Conservation (phyloP, 2,113 vertebrate species). For the Eupsittula cactorum region DNA sequence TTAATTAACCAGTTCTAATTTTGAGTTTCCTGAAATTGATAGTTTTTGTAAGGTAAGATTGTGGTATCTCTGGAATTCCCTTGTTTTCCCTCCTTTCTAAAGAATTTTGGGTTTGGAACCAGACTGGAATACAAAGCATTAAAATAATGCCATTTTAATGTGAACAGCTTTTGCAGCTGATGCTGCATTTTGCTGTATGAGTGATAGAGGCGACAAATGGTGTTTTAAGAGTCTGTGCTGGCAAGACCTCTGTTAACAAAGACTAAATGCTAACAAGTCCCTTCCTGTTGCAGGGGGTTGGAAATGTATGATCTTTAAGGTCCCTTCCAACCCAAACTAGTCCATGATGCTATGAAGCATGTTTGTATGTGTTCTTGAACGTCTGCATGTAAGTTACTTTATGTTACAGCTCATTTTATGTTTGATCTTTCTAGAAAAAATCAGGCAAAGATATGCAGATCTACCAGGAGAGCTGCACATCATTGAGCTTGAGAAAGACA, state of each 20-base stretch:
- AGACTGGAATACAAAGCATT: background rate
- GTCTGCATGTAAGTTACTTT: background rate
- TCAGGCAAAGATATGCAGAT: conserved; percentile 92
- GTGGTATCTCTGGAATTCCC: background rate
- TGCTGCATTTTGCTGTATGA: background rate
- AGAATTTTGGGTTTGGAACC: background rate
- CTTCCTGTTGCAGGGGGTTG: background rate
- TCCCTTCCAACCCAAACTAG: background rate
- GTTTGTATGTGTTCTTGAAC: background rate
- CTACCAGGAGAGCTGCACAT: conserved; percentile 88
- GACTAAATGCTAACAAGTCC: background rate
- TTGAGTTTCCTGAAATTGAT: conserved; percentile 21
- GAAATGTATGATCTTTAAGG: background rate
- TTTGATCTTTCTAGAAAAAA: conserved; percentile 81
- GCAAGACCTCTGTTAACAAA: background rate
- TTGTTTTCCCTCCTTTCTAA: background rate
- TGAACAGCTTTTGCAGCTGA: background rate
- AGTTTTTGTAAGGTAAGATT: background rate
- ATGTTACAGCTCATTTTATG: background rate
- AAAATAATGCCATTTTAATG: background rate
- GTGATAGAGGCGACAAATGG: background rate
- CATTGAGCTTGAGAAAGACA: conserved; percentile 95
- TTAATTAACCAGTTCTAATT: conserved; percentile 30
- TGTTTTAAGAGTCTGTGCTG: background rate
- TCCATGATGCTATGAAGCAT: background rate